Base-by-base conservation (phyloP, 2,113 vertebrate genomes). In the Harpagus bidentatus region DNA sequence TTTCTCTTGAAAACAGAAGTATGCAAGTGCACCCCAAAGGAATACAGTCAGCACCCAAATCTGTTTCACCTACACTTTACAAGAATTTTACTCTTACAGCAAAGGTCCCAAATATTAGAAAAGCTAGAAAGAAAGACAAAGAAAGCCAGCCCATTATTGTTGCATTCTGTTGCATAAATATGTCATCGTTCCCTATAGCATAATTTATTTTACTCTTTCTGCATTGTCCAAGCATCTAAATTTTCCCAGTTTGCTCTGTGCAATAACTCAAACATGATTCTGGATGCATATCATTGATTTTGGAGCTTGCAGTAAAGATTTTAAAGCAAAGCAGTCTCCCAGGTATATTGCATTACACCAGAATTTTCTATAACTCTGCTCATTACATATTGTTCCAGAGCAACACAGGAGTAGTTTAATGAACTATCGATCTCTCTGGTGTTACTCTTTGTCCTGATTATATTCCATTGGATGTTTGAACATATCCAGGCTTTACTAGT, bases 21-120 rank as follows among this genome's bases (percentile, higher is more conserved):
- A 36, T 42, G 8, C 10, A 58, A 36, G 36, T 6, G 13, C n/a
- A n/a, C n/a, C 36, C 26, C 4, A 12, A 12, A 1, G 1, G 18
- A 65, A 65, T 43, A 63, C 0, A 0, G 21, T 50, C 58, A 43
- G 32, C 56, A 65, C 15, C 22, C 32, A 56, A 34, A 36, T 38
- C 32, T 26, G 2, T 22, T 32, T 66, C 50, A 43, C 5, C 6
- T 20, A 15, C 7, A 17, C 3, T 52, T 72, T 25, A 48, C 7
- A 48, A 36, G 78, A 69, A 38, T 13, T 50, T 71, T 55, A 40
- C 21, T 61, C 17, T 43, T 61, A 61, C 22, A 32, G 42, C 10
- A 53, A 34, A 56, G 5, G 8, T 69, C 61, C 19, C 36, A 89
- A 52, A n/a, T 52, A 58, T 28, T 52, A 23, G 10, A 52, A 70